Evolutionary conservation across 2,113 vertebrate species (phyloP).

Genomic region (Oncorhynchus mykiss): DNA sequence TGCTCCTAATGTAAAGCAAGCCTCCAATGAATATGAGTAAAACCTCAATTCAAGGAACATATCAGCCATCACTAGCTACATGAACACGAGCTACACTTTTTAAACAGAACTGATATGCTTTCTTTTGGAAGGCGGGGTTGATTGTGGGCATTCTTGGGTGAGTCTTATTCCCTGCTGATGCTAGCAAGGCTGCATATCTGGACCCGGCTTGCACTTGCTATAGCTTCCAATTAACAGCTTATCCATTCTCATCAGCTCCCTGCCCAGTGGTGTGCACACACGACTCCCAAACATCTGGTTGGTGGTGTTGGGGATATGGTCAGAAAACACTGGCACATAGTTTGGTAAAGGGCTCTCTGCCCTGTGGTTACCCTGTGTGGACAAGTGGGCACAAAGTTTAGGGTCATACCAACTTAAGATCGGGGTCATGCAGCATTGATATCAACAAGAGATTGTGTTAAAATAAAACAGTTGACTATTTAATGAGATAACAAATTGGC

Average conservation of each 20-base stretch:
- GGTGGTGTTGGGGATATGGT: slow-evolving; percentile 71
- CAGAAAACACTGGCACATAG: slow-evolving; percentile 68
- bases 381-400: slow-evolving; percentile 1
- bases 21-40: too few species aligned
- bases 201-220: slow-evolving; percentile 68
- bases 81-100: too few species aligned
- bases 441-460: neutral
- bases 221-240: slow-evolving; percentile 59
- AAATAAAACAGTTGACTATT: neutral
- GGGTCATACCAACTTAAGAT: neutral
- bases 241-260: slow-evolving; percentile 74
- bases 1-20: too few species aligned
- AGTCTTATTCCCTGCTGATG: neutral
- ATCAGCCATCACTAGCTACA: too few species aligned
- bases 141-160: neutral
- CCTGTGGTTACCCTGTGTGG: slow-evolving; percentile 71
- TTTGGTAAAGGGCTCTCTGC: slow-evolving; percentile 65
- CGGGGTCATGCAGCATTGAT: neutral
- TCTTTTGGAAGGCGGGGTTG: too few species aligned
- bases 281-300: slow-evolving; percentile 76
- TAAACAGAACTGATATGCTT: too few species aligned
- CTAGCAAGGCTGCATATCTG: slow-evolving; percentile 69
- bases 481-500: too few species aligned
- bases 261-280: slow-evolving; percentile 74
- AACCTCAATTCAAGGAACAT: too few species aligned